These are phyloP conservation scores for Tiliacea aurago DNA, from an alignment of 2,888 invertebrate genomes.

Conservation along the genomic window DNA sequence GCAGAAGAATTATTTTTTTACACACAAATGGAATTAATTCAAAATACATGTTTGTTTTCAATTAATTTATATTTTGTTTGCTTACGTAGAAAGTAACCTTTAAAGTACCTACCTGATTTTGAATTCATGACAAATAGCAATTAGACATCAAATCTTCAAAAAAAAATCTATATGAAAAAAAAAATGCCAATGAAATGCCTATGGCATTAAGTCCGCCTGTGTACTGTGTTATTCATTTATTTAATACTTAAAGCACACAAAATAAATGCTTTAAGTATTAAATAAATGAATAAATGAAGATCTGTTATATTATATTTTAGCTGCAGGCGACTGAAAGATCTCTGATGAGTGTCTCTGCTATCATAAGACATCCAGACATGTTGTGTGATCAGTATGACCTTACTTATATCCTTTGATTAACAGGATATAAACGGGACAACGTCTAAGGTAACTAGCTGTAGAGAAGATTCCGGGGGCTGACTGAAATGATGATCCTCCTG, in stretches of 20 bases:
- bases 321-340: background rate
- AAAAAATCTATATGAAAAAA: too few species aligned
- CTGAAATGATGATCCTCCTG: background rate
- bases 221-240: too few species aligned
- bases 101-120: background rate
- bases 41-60: background rate
- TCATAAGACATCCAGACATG: background rate
- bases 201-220: too few species aligned
- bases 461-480: background rate
- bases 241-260: too few species aligned
- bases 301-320: background rate
- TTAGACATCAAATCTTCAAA: background rate
- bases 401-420: background rate
- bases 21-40: background rate
- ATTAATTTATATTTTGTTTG: too few species aligned
- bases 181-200: too few species aligned
- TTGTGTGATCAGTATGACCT: background rate
- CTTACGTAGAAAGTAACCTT: background rate
- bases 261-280: too few species aligned
- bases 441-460: background rate
- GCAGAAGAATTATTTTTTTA: background rate
- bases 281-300: background rate
- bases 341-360: background rate
- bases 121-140: too few species aligned
- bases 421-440: background rate